Base-by-base conservation (phyloP, 2,888 invertebrate species). In the Hemistola chrysoprasaria region DNA sequence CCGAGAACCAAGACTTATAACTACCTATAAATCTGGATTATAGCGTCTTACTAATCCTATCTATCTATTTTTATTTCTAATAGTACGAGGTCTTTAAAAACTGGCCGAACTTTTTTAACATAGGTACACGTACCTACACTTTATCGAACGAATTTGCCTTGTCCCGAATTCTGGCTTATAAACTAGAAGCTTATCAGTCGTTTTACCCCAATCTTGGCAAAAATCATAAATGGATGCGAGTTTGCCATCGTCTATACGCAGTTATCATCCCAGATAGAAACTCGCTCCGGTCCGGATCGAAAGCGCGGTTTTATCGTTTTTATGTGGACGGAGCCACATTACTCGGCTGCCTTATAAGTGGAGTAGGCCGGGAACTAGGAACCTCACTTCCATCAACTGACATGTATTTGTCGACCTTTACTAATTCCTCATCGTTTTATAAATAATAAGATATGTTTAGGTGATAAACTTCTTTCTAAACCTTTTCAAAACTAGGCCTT, bases 281-380 rank as follows among this genome's bases (percentile, higher is more conserved):
- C 83, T 76, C 52, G 78, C 62, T 62, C 63, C 53, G 59, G 71
- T 73, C 79, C 80, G 79, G 84, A 84, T 83, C 71, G 86, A 87
- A 86, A 87, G 85, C 82, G 78, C 69, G 67, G 55, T 68, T 75
- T 69, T 71, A 72, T 67, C 59, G 68, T 81, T 83, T 83, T 80
- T 79, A 65, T 50, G 50, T 53, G 65, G 52, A 50, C 64, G 57
- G 53, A 61, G 60, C 71, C 64, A 67, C 72, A 73, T 75, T 53
- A 60, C 65, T 38, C 42, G 48, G 57, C 48, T 56, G 49, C 62
- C 54, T 47, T 56, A 50, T 55, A 69, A 63, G 64, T 65, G 56
- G 62, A 70, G 67, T 65, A 63, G 68, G 54, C 49, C 68, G 54
- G 47, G 56, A 56, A 56, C 49, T 59, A 54, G 45, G 54, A 56